These are phyloP conservation scores for Nycticebus coucang DNA, from an alignment of 2,113 vertebrate genomes.

Conservation along the genomic window DNA sequence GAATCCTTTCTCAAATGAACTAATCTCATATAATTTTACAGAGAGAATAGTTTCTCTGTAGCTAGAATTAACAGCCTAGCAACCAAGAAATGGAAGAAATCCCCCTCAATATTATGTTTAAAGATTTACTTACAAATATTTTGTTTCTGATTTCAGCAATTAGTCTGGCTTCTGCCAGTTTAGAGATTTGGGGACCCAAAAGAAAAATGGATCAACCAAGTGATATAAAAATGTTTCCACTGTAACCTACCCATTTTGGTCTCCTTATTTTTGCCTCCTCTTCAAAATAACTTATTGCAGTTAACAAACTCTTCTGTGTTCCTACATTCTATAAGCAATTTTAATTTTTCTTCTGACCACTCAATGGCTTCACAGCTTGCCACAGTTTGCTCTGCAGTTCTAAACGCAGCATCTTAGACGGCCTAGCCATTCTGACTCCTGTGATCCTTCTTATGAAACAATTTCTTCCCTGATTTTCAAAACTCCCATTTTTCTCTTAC, in stretches of 20 bases:
- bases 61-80: neutral
- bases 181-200: neutral
- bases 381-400: too few species aligned
- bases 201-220: slow-evolving; percentile 27
- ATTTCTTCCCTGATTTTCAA: slow-evolving; percentile 33
- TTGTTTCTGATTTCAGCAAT: slow-evolving; percentile 24
- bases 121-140: slow-evolving; percentile 23
- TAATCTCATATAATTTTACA: neutral
- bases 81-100: neutral
- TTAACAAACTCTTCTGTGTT: neutral
- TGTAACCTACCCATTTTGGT: neutral
- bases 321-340: neutral
- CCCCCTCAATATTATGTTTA: neutral
- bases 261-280: neutral
- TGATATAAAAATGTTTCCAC: neutral
- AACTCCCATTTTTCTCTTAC: neutral
- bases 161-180: neutral
- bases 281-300: neutral
- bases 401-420: neutral
- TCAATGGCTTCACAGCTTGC: neutral
- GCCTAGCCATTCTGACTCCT: neutral
- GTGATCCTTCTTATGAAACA: neutral
- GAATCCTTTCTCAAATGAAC: slow-evolving; percentile 32
- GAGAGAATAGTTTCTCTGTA: neutral
- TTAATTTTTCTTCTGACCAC: neutral